Base-by-base conservation (phyloP, 2,797 vertebrate genomes). In the Phoebastria nigripes region DNA sequence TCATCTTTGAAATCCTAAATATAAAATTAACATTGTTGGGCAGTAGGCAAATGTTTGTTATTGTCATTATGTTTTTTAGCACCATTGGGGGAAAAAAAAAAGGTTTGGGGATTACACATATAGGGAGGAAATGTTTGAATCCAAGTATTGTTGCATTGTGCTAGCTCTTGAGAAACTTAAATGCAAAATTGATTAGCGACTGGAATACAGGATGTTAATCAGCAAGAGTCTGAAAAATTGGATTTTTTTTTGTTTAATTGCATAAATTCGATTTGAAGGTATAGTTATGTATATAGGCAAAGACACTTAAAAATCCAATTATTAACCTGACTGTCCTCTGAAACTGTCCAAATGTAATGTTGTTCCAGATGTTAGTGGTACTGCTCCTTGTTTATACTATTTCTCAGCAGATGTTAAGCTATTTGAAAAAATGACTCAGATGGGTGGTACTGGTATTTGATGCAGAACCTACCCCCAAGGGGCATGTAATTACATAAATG, bases 381-480 rank as follows among this genome's bases (percentile, higher is more conserved):
- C 62, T 78, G 73, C 54, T 91, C 21, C 66, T 46, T 97, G 97
- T 97, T 98, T 98, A 95, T 93, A 51, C 35, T 82, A 44, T 86
- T 94, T 88, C 91, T 96, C 56, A 91, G 77, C 97, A 98, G 97
- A 97, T 98, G 97, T 97, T 97, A 88, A 69, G 63, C 97, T 94
- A 5, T 97, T 97, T 92, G 96, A 93, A 97, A 96, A 97, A 96
- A 94, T 98, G 96, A 98, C 94, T 98, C 98, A 98, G 90, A 89
- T 89, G 98, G 98, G 98, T 97, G 98, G 98, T 98, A 95, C 97
- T 96, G 71, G 70, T 96, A 94, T 97, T 96, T 96, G 66, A 82
- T 91, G 83, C 90, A 94, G 94, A 92, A 92, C 95, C 76, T 94
- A 89, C 54, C 88, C 97, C 89, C 91, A 88, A 26, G 72, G 73